phyloP scores from a whole-genome alignment of 2,888 invertebrate genomes.

The Drosophila nr. fundita region DNA sequence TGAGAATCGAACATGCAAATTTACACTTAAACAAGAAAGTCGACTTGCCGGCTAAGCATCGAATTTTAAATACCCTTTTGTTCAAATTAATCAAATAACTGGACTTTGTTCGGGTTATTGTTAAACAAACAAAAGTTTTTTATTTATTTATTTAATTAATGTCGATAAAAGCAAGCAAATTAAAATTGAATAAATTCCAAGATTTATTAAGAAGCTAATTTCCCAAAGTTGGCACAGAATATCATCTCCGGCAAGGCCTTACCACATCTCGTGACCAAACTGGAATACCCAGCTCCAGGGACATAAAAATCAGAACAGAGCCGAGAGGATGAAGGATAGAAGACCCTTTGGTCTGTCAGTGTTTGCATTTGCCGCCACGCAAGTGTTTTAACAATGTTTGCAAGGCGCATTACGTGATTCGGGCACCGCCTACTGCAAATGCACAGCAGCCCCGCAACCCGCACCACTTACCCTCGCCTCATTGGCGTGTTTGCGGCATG shows the following conservation, averaged over 20 bases:
- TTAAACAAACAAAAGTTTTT: too few relatives aligned
- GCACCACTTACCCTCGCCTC: not conserved
- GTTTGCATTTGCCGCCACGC: slow-evolving; percentile 47
- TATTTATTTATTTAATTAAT: too few relatives aligned
- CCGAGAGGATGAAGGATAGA: slow-evolving; percentile 1
- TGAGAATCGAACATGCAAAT: slow-evolving; percentile 71
- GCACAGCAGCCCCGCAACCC: not conserved
- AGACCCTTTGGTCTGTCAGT: slow-evolving; percentile 18
- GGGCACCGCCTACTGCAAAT: slow-evolving; percentile 55
- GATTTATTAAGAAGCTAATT: not conserved
- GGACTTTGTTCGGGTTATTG: not conserved
- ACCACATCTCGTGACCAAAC: not conserved
- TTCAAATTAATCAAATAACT: not conserved
- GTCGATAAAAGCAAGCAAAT: too few relatives aligned
- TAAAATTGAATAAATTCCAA: not conserved
- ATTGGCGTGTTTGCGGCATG: slow-evolving; percentile 69
- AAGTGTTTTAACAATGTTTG: slow-evolving; percentile 80
- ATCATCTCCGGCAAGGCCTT: not conserved
- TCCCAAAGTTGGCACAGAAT: not conserved
- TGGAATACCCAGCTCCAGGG: not conserved
- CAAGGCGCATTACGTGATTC: slow-evolving; percentile 80
- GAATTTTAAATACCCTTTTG: not conserved
- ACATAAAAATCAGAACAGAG: not conserved
- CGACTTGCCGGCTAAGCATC: not conserved
- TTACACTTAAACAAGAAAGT: slow-evolving; percentile 58